Base-by-base conservation (phyloP, 1,140 invertebrate genomes). In the Eueides isabella region DNA sequence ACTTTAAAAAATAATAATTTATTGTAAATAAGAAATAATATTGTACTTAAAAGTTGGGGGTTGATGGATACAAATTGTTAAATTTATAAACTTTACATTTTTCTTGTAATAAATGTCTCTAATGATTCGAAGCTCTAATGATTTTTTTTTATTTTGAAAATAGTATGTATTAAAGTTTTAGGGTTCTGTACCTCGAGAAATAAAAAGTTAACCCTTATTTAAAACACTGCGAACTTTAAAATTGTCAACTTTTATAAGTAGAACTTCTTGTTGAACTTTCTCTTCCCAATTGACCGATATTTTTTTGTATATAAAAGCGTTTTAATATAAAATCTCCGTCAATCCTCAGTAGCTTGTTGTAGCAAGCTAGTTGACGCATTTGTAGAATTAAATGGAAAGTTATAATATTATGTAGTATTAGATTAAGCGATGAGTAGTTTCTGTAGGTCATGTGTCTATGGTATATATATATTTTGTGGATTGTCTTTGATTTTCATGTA, bases 351-450 rank as follows among this genome's bases (percentile, higher is more conserved):
- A 86, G 90, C 90, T 92, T 92, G 90, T 88, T 80, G 78, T 90
- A 89, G 86, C 90, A 90, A 87, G 90, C 90, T 92, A 90, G 86
- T 80, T 86, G 71, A 92, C 91, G 90, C 90, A 92, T 92, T 92
- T 91, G 87, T 92, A 92, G 90, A 85, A 65, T 90, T 89, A 91
- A 87, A 78, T 74, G 71, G 72, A 85, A 85, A 85, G 48, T 84
- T 87, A 79, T 87, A 38, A 38, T 38, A 38, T 38, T 38, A 81
- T 82, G 82, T 91, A 90, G 86, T 55, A 74, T 76, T 71, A 75
- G 73, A 38, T 35, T 75, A 75, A 75, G 73, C 26, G 19, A 75
- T 30, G 48, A 38, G 55, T 74, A 61, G 63, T 75, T 41, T 55
- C 63, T 61, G 62, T 65, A 69, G 33, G 62, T 74, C 33, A 68